Percentiles rank a stretch among this genome's conserved stretches.
Conservation (phyloP, 2,113 vertebrate genomes). For the Orcinus orca region DNA sequence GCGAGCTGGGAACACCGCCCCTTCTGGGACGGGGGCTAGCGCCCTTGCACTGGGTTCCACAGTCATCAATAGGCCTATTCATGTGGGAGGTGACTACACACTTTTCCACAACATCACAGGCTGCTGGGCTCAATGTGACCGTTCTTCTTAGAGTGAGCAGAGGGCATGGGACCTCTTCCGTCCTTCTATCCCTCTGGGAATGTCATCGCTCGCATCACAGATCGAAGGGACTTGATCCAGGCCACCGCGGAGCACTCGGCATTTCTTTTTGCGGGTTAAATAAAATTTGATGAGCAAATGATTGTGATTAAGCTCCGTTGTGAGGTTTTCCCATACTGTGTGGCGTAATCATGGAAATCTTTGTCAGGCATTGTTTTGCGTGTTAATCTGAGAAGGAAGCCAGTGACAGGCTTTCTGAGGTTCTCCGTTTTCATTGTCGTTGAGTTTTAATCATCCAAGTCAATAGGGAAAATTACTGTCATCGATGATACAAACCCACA, state of each 20-base stretch:
- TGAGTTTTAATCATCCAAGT: background rate
- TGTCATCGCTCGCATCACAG: background rate
- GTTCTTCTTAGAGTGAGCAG: background rate
- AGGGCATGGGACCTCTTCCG: background rate
- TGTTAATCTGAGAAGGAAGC: constrained; percentile 43
- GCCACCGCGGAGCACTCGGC: background rate
- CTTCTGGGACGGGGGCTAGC: constrained; percentile 9
- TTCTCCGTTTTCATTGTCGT: background rate
- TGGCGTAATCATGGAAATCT: constrained; percentile 28
- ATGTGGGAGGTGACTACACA: constrained; percentile 14
- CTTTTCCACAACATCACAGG: background rate
- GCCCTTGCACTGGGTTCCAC: background rate
- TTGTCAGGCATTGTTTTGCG: constrained; percentile 45
- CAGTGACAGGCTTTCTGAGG: background rate
- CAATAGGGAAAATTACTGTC: background rate
- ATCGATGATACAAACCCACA: background rate
- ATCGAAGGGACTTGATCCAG: background rate
- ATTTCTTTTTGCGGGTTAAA: background rate
- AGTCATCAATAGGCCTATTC: background rate
- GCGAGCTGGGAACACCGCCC: background rate
- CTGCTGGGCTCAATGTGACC: constrained; percentile 35
- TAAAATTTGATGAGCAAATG: background rate
- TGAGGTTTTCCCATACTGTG: constrained; percentile 26
- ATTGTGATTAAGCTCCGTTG: background rate
- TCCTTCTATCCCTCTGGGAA: background rate